Evolutionary conservation across 2,113 vertebrate species (phyloP), one percentile per base, ranked within the genome.

Genomic region (Sylvia atricapilla): DNA sequence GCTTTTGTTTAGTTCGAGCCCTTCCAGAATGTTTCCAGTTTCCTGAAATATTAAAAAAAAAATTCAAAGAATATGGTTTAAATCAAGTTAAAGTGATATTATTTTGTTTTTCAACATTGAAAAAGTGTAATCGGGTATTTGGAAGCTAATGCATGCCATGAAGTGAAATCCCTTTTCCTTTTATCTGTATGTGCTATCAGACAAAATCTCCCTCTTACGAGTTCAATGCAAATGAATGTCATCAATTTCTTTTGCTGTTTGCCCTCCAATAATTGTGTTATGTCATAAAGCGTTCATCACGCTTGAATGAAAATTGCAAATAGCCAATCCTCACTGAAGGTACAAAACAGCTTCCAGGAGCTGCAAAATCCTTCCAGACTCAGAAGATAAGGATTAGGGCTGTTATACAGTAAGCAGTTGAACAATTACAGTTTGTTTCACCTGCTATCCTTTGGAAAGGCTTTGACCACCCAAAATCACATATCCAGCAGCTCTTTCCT

Each of bases 1-100:
- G 96, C 83, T 95, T 97, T 97, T 94, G 92, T 96, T 68, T 93
- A 39, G 63, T 63, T 92, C 74, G 88, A 88, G 39, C 68, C 53
- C 43, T 89, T 93, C 55, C 68, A 93, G 90, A 93, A 70, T 35
- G 67, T 59, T 93, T 84, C 79, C 79, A 93, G 94, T 93, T 95
- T 96, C 95, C 94, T 93, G 95, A 69, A 85, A 85, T 62, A 90
- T 55, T 4, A 9, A 23, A 8, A 17, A 67, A 62, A 68, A 5
- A 24, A 37, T 5, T 77, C 27, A 52, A 69, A 78, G 21, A 64
- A 73, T 24, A 37, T 64, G 66, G 8, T 23, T 62, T 79, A 73
- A 87, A 62, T 90, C 24, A 62, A 27, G 37, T 75, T 90, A 49
- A 91, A 93, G 62, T 44, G 15, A 33, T 80, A 33, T 6, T 68